Evolutionary conservation across 2,113 vertebrate species (phyloP).

Genomic region (Gadus macrocephalus): DNA sequence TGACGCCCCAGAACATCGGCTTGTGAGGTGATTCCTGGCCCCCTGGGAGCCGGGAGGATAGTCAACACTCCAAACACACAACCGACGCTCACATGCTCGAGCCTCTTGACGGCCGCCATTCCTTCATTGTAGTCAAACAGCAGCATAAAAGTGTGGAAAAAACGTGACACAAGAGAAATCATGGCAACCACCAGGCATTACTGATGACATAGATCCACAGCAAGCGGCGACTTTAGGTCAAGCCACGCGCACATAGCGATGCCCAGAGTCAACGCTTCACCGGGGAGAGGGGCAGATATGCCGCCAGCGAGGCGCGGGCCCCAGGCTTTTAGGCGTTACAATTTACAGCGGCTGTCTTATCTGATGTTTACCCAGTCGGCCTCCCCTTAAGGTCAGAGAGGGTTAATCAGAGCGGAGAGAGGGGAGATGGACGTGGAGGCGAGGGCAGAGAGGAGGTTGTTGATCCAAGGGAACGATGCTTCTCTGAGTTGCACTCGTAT

Average conservation of each 20-base stretch:
- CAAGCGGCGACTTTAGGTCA: background rate
- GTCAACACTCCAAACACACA: too few species aligned
- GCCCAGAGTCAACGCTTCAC: slow-evolving; percentile 36
- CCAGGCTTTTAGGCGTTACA: slow-evolving; percentile 48
- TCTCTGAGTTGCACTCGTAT: too few species aligned
- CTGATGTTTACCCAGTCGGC: slow-evolving; percentile 53
- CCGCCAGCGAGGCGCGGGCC: slow-evolving; percentile 30
- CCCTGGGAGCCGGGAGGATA: too few species aligned
- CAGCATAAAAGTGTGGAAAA: background rate
- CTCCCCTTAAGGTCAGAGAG: background rate
- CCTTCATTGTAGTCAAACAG: background rate
- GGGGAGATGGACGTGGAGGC: too few species aligned
- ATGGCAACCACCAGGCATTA: background rate
- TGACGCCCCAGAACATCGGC: too few species aligned
- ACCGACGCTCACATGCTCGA: too few species aligned
- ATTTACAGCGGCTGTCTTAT: slow-evolving; percentile 60
- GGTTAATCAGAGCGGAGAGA: too few species aligned
- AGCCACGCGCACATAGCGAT: slow-evolving; percentile 29
- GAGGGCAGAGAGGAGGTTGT: too few species aligned
- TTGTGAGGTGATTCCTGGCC: too few species aligned
- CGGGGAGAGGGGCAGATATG: slow-evolving; percentile 61
- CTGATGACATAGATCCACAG: background rate
- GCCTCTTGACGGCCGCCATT: too few species aligned
- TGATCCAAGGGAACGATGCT: too few species aligned
- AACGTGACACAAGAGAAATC: background rate